A percentile compares a stretch with the other conserved stretches of the same genome.
Evolutionary conservation across 2,888 invertebrate species (phyloP).

Genomic region (Anthophora plumipes): DNA sequence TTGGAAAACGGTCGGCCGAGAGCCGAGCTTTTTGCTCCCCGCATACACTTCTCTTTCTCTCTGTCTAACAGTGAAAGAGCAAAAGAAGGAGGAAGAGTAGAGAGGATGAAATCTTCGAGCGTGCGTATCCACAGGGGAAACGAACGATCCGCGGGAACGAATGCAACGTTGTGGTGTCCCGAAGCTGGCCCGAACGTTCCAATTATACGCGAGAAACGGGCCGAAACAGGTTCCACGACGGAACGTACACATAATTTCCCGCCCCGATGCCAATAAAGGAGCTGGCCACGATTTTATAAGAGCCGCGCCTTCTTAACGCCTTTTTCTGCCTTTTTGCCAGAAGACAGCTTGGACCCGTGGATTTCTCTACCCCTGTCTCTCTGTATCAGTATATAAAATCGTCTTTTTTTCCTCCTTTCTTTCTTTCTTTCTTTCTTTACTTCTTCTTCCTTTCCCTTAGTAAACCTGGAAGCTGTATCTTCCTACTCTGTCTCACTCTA

Average conservation of each 20-base stretch:
- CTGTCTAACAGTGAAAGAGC: background rate
- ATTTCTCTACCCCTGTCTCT: conserved; percentile 43
- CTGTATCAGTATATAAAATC: conserved; percentile 57
- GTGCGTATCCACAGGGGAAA: conserved; percentile 35
- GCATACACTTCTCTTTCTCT: no score
- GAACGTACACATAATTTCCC: conserved; percentile 83
- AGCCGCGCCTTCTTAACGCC: conserved; percentile 81
- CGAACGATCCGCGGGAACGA: conserved; percentile 52
- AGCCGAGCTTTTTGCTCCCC: background rate
- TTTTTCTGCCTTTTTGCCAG: conserved; percentile 70
- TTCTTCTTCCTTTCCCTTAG: conserved; percentile 32
- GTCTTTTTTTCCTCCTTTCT: conserved; percentile 42
- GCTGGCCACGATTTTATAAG: conserved; percentile 81
- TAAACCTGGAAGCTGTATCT: conserved; percentile 54
- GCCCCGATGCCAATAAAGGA: conserved; percentile 80
- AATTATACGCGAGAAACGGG: conserved; percentile 81
- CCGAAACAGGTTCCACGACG: conserved; percentile 81
- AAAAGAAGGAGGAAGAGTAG: conserved; percentile 26
- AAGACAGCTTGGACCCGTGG: conserved; percentile 17
- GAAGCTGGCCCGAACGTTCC: conserved; percentile 76
- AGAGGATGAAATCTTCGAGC: conserved; percentile 34
- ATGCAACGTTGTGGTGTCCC: conserved; percentile 63
- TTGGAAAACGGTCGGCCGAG: background rate
- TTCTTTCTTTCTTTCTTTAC: conserved; percentile 27
- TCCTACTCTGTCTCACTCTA: conserved; percentile 17